A percentile compares a stretch with the other conserved stretches of the same genome.
These are phyloP conservation scores for Corapipo altera DNA, from an alignment of 2,113 vertebrate genomes.

Conservation along the genomic window DNA sequence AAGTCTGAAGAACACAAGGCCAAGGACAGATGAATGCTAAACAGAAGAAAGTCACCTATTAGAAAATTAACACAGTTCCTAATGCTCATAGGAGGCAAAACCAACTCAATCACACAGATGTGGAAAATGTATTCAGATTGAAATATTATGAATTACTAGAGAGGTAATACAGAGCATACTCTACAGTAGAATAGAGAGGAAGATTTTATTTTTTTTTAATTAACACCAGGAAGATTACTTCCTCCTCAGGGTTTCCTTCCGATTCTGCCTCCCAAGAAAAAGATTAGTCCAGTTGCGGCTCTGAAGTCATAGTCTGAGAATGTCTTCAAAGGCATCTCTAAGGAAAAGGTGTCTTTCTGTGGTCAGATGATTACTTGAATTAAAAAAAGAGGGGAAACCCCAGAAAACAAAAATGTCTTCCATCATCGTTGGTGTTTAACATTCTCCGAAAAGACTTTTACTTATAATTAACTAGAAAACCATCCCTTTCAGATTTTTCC, in stretches of 20 bases:
- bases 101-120: neutral
- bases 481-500: neutral
- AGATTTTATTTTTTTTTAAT: neutral
- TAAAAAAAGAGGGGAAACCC: fast-evolving
- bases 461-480: neutral
- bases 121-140: neutral
- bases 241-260: neutral
- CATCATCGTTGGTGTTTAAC: neutral
- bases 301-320: neutral
- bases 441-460: neutral
- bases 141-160: neutral
- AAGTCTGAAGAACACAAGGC: neutral
- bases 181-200: neutral
- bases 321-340: neutral
- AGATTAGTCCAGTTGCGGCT: neutral
- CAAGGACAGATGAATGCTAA: neutral
- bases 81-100: neutral
- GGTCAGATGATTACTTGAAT: neutral
- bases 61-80: neutral
- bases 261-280: neutral
- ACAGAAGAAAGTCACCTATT: neutral
- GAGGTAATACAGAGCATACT: neutral
- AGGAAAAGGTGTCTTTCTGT: neutral
- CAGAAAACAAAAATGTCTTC: neutral
- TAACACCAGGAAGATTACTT: neutral